Evolutionary conservation across 2,797 vertebrate genomes (phyloP), one percentile per base, ranked within the genome.

Genomic region (Malurus splendens): DNA sequence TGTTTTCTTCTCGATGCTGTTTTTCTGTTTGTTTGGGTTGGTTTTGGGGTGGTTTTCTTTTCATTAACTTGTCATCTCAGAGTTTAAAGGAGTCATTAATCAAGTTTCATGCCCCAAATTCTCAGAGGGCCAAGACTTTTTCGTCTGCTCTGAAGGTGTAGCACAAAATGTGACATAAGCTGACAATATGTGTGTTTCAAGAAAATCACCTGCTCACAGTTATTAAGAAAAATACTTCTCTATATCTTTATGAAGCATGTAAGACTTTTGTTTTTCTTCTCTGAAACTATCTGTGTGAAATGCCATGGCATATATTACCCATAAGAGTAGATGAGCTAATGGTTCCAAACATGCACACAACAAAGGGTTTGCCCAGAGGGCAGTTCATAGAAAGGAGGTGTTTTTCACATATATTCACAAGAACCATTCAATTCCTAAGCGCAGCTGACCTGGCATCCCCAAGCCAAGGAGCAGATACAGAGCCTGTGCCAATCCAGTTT

Each of bases 361-460:
- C 18, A 39, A 41, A 71, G 57, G 8, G 6, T 57, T 57, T 76
- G 18, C 41, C 50, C 56, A 71, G 45, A 90, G 59, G 27, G 30
- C 28, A 16, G 14, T 8, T 80, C 55, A 73, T 2, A 52, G 57
- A 72, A 75, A 77, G 12, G 25, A 71, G 7, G 2, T 23, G 9
- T 22, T 86, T 75, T 81, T 55, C 28, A 66, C n/a, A 22, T 38
- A 22, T 8, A 45, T 55, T 68, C 41, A 62, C 36, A 72, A 39
- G 42, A 72, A 65, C 9, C 0, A 0, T 51, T 59, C 42, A 54
- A 24, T 12, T 33, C 55, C 64, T 60, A 70, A 55, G 51, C 2
- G 0, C 0, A 0, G 48, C 27, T 36, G 61, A 5, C 30, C 24
- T 38, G 24, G 22, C 38, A n/a, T 19, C 60, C 28, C 41, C 28